A percentile compares a stretch with the other conserved stretches of the same genome.
Evolutionary conservation across 1,140 invertebrate genomes (phyloP).

Genomic region (Neodiprion pinetum): DNA sequence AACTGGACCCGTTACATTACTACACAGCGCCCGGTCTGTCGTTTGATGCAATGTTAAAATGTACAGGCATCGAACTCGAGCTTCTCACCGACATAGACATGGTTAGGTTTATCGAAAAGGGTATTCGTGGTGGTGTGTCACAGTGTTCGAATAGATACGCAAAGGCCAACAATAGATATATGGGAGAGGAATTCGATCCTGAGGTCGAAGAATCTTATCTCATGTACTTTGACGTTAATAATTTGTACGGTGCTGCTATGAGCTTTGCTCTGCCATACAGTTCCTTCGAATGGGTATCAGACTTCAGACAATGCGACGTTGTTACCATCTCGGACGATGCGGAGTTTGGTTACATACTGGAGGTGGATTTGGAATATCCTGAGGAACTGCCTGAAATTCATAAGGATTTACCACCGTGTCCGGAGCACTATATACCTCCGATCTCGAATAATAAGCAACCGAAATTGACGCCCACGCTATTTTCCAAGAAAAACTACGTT

Average conservation of each 20-base stretch:
- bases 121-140: constrained; percentile 49
- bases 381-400: no score
- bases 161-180: constrained; percentile 41
- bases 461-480: constrained; percentile 50
- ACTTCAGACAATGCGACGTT: constrained; percentile 33
- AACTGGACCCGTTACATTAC: constrained; percentile 48
- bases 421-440: constrained; percentile 42
- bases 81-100: constrained; percentile 59
- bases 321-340: constrained; percentile 47
- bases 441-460: constrained; percentile 28
- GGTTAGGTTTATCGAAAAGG: constrained; percentile 48
- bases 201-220: constrained; percentile 31
- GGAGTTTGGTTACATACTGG: constrained; percentile 61
- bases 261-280: constrained; percentile 27
- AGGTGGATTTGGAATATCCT: constrained; percentile 44
- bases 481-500: constrained; percentile 57
- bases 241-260: constrained; percentile 44
- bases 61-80: background rate
- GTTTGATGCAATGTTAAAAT: constrained; percentile 54
- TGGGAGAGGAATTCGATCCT: constrained; percentile 30
- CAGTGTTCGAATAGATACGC: constrained; percentile 49
- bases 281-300: constrained; percentile 39
- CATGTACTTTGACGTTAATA: constrained; percentile 45
- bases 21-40: constrained; percentile 44
- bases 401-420: constrained; percentile 48